Conservation (phyloP, 2,113 vertebrate species). For the Urocynchramus pylzowi region DNA sequence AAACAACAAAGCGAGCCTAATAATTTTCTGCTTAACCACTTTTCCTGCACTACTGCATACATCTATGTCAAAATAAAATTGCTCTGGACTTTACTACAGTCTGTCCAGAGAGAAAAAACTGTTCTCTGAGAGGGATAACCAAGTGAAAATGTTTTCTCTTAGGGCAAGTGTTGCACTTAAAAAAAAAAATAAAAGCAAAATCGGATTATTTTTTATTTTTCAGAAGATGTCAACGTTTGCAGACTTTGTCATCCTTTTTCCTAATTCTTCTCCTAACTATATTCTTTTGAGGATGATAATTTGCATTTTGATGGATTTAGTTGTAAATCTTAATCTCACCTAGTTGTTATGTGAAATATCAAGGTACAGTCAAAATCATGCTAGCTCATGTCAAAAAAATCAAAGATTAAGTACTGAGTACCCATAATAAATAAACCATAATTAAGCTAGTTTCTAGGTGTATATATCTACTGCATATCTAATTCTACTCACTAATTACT, state of each 20-base stretch:
- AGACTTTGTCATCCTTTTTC: neutral
- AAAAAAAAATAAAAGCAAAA: neutral
- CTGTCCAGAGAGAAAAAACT: neutral
- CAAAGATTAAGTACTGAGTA: neutral
- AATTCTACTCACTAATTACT: neutral
- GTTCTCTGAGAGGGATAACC: neutral
- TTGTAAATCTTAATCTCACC: neutral
- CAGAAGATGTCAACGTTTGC: neutral
- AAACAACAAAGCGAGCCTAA: neutral
- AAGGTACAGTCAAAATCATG: neutral
- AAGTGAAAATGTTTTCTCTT: neutral
- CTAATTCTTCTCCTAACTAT: neutral
- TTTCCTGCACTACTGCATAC: neutral
- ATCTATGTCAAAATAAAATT: neutral
- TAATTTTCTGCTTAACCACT: neutral
- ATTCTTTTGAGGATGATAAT: neutral
- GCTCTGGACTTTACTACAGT: neutral
- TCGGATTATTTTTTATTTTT: neutral
- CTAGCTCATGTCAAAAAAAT: neutral
- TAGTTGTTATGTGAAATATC: neutral
- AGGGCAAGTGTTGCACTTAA: neutral
- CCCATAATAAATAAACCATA: neutral
- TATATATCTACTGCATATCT: neutral
- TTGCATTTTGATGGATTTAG: neutral
- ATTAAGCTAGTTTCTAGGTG: neutral